These are phyloP conservation scores for Erythrocercus mccallii DNA, from an alignment of 2,113 vertebrate genomes.

Conservation along the genomic window DNA sequence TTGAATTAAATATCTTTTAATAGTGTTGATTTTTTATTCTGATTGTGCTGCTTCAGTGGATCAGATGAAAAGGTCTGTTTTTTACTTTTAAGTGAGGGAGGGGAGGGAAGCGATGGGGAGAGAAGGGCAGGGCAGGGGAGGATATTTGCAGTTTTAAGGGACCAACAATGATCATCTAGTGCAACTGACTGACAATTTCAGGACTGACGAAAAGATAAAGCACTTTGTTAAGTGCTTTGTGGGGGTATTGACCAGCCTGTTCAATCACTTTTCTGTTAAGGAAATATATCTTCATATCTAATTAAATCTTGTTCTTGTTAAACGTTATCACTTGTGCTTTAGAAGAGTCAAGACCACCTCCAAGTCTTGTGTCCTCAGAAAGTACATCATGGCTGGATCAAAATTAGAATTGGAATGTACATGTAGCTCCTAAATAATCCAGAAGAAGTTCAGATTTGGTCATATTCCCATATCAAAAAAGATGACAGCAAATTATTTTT, in stretches of 20 bases:
- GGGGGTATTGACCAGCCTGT: fast-evolving
- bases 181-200: not conserved
- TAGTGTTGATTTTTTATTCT: not conserved
- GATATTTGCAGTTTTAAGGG: not conserved
- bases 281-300: not conserved
- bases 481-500: not conserved
- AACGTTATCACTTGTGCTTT: not conserved
- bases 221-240: not conserved
- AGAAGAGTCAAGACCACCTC: not conserved
- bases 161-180: too few relatives aligned
- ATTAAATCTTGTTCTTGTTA: not conserved
- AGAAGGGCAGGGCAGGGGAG: not conserved
- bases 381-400: not conserved
- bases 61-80: not conserved
- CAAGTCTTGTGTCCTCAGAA: not conserved
- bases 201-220: not conserved
- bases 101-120: too few relatives aligned
- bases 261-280: not conserved
- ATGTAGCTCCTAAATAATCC: not conserved
- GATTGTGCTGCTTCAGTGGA: not conserved
- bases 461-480: not conserved
- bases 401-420: not conserved
- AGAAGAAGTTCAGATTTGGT: not conserved
- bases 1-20: not conserved
- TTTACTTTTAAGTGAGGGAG: not conserved